A percentile compares a stretch with the other conserved stretches of the same genome.
Evolutionary conservation across 2,888 invertebrate species (phyloP).

Genomic region (Nysson spinosus): DNA sequence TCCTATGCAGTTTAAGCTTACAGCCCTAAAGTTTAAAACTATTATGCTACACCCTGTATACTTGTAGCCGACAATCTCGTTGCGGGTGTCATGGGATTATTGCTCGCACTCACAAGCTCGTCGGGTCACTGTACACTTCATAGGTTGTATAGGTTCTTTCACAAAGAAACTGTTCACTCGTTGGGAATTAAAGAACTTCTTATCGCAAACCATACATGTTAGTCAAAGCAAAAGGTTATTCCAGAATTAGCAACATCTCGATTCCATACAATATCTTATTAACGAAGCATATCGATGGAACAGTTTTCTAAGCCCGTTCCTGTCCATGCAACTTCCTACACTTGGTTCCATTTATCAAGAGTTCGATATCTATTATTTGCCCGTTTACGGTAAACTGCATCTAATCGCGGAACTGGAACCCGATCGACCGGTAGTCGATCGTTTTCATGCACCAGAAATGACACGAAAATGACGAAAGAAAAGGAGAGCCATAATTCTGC

Average conservation of each 20-base stretch:
- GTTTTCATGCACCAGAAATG: slow-evolving; percentile 28
- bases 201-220: too few species aligned
- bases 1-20: too few species aligned
- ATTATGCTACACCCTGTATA: neutral
- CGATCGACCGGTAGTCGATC: slow-evolving; percentile 4
- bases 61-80: slow-evolving; percentile 35
- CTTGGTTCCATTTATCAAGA: too few species aligned
- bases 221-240: too few species aligned
- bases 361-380: too few species aligned
- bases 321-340: too few species aligned
- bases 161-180: slow-evolving; percentile 46
- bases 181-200: too few species aligned
- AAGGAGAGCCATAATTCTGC: slow-evolving; percentile 1
- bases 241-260: too few species aligned
- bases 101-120: slow-evolving; percentile 60
- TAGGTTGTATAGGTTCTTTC: slow-evolving; percentile 53
- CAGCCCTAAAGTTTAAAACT: too few species aligned
- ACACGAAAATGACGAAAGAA: slow-evolving; percentile 21
- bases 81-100: slow-evolving; percentile 65
- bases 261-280: too few species aligned
- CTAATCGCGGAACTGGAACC: slow-evolving; percentile 12
- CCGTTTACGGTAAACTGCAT: slow-evolving; percentile 20
- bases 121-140: slow-evolving; percentile 62
- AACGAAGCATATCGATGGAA: too few species aligned
- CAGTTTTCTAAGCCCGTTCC: too few species aligned